A percentile compares a stretch with the other conserved stretches of the same genome.
Evolutionary conservation across 2,888 invertebrate species (phyloP).

Genomic region (Polyommatus icarus): DNA sequence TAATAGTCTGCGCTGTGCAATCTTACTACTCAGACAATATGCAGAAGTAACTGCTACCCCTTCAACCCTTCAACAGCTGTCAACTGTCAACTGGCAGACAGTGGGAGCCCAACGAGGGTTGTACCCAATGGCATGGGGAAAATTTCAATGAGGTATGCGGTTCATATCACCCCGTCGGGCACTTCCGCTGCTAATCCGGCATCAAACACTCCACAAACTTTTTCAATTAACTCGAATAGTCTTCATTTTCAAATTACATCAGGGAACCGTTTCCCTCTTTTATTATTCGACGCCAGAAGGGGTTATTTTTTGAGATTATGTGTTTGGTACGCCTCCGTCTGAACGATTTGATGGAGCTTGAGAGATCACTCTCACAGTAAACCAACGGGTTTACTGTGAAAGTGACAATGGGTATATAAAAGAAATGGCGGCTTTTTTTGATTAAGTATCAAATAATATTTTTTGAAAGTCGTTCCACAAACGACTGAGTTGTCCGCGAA

Average conservation of each 20-base stretch:
- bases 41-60: too few species aligned
- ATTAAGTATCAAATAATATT: too few species aligned
- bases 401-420: not conserved
- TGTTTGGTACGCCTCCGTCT: not conserved
- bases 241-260: not conserved
- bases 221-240: slow-evolving; percentile 1
- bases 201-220: not conserved
- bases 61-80: not conserved
- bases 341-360: not conserved
- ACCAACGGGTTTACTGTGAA: not conserved
- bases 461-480: too few species aligned
- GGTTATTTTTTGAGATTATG: not conserved
- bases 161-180: not conserved
- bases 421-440: too few species aligned
- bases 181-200: slow-evolving; percentile 3
- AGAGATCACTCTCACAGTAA: too few species aligned
- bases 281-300: not conserved
- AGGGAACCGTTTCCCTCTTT: not conserved
- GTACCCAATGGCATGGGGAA: not conserved
- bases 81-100: not conserved
- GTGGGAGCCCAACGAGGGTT: not conserved
- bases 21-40: not conserved
- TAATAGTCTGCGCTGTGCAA: not conserved
- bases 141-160: not conserved
- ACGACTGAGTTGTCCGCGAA: too few species aligned